Evolutionary conservation across 92 coral and sea anemone species (phyloP).

Genomic region (Galaxea fascicularis): DNA sequence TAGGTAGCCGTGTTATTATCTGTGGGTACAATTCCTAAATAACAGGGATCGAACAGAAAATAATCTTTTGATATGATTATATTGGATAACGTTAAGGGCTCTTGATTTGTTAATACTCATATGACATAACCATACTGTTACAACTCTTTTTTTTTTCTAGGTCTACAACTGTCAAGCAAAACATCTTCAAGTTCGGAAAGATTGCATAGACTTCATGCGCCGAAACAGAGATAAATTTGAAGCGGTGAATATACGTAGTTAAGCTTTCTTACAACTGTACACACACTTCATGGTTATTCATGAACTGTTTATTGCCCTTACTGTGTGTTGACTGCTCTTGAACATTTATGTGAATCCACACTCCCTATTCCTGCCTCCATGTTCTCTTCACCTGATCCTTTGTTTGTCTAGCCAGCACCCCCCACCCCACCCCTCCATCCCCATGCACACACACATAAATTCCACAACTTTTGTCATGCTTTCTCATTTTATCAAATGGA

Average conservation of each 20-base stretch:
- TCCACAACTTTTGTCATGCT: no score
- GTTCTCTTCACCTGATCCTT: no score
- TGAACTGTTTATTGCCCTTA: no score
- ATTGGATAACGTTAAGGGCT: background rate
- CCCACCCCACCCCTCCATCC: no score
- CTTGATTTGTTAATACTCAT: background rate
- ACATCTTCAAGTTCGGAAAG: conserved; percentile 91
- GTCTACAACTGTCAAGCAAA: conserved; percentile 92
- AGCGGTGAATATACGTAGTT: conserved; percentile 90
- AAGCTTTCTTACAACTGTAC: no score
- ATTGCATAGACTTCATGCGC: conserved; percentile 95
- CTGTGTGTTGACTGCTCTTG: no score
- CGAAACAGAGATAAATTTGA: conserved; percentile 88
- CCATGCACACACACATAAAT: no score
- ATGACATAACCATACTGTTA: background rate
- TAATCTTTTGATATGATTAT: background rate
- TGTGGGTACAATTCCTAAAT: background rate
- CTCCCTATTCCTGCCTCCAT: no score
- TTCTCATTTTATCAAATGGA: no score
- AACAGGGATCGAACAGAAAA: background rate
- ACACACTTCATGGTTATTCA: no score
- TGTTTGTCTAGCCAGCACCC: no score
- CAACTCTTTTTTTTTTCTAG: conserved; percentile 39
- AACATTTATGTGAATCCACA: no score
- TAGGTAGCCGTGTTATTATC: background rate